Evolutionary conservation across 2,888 invertebrate genomes (phyloP), one percentile per base, ranked within the genome.

Genomic region (Pecten maximus): DNA sequence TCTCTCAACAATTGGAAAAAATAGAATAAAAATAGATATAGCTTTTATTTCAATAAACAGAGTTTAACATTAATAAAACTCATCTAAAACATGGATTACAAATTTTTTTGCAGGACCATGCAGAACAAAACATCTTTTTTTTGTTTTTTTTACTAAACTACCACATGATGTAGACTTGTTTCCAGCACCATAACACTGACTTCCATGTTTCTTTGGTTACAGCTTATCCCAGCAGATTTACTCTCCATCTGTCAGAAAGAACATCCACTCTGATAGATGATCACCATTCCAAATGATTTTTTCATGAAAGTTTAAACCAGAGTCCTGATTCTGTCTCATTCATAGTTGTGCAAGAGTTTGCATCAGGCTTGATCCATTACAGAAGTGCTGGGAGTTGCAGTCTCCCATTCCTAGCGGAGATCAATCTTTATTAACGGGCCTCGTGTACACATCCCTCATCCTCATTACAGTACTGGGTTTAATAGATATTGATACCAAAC

Each of bases 401-500:
- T 74, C 74, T 74, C 28, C 12, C 4, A 74, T 28, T 74, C 74
- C 74, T 74, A 6, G 74, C 35, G 28, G 74, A 74, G 74, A 74
- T 74, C 74, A 74, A 74, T 74, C 74, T 74, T 74, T 74, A 74
- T 74, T 74, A 74, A 74, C 74, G 74, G 74, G 28, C 28, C 74
- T 74, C 74, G 35, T 74, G 74, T 74, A 74, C 74, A 74, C 74
- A 74, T 74, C 74, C 6, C 35, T 74, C 74, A 35, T 74, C 15
- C 74, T 74, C 74, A 74, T 74, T 74, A 74, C 74, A 74, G 74
- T 23, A 28, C 74, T 12, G 12, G 74, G 4, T 74, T 74, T 74
- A 74, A 74, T 74, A 74, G 74, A 74, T 74, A 74, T 74, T 74
- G 74, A 74, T 74, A 74, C 74, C 35, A 74, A 74, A 74, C 74